These are phyloP conservation scores for Lepilemur septentrionalis DNA, from an alignment of 2,797 vertebrate genomes.

Conservation along the genomic window DNA sequence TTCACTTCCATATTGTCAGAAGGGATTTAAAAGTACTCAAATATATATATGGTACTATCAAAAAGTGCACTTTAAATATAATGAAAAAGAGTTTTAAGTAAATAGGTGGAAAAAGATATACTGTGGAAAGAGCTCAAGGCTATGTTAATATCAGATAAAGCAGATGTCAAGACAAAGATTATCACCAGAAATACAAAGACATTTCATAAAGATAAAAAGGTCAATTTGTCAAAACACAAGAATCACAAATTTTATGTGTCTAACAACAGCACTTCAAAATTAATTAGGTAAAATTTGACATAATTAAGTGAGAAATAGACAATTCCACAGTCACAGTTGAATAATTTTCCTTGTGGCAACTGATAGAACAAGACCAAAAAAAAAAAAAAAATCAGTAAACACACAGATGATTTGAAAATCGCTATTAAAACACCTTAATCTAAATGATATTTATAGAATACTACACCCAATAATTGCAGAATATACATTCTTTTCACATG, in stretches of 20 bases:
- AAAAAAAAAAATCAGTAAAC: not conserved
- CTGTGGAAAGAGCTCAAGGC: not conserved
- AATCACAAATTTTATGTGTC: not conserved
- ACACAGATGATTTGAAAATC: slow-evolving; percentile 35
- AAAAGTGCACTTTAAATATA: not conserved
- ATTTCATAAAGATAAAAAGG: not conserved
- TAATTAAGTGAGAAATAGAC: slow-evolving; percentile 13
- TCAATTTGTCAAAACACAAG: not conserved
- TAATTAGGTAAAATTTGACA: not conserved
- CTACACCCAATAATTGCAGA: not conserved
- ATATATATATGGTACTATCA: not conserved
- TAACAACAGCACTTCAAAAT: slow-evolving; percentile 14
- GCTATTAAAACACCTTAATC: not conserved
- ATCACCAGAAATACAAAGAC: not conserved
- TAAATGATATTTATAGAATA: slow-evolving; percentile 21
- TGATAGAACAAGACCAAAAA: not conserved
- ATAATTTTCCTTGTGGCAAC: not conserved
- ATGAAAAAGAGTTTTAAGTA: not conserved
- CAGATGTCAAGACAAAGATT: not conserved
- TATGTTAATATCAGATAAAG: not conserved
- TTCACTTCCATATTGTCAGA: not conserved
- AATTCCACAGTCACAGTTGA: not conserved
- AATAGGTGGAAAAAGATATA: not conserved
- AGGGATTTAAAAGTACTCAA: not conserved
- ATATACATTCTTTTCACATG: not conserved